A percentile compares a stretch with the other conserved stretches of the same genome.
Evolutionary conservation across 2,113 vertebrate species (phyloP).

Genomic region (Andinoacara biseriatus): DNA sequence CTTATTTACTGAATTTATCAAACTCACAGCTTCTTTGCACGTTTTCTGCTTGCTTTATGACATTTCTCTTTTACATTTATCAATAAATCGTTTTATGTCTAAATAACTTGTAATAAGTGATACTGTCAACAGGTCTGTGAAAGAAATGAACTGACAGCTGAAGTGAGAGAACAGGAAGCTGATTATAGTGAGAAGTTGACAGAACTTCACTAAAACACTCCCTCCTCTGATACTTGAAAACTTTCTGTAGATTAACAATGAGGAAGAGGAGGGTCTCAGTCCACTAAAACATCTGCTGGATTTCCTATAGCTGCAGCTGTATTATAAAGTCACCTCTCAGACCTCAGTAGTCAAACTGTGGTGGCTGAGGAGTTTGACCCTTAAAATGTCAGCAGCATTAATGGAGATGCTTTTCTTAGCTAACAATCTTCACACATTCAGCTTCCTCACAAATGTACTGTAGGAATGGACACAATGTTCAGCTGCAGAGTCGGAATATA

Average conservation of each 20-base stretch:
- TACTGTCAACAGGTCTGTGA: no score
- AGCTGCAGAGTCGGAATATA: background rate
- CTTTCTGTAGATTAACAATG: no score
- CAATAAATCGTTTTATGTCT: no score
- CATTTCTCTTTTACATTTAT: no score
- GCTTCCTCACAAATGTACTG: background rate
- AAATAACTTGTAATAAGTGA: no score
- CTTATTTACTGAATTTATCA: no score
- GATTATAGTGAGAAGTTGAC: no score
- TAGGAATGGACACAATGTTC: background rate
- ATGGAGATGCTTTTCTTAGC: background rate
- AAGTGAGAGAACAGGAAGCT: no score
- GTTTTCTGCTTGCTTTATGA: no score
- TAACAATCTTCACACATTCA: rapidly evolving
- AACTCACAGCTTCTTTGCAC: no score
- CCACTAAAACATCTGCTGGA: background rate
- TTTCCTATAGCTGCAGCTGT: background rate
- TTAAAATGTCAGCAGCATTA: background rate
- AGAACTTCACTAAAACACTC: background rate
- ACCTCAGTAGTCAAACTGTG: rapidly evolving
- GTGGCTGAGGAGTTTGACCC: rapidly evolving
- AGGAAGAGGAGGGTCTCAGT: background rate
- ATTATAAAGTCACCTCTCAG: background rate
- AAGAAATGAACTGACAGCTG: no score
- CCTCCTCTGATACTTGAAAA: no score